Evolutionary conservation across 2,797 vertebrate genomes (phyloP).

Genomic region (Platalea minor): DNA sequence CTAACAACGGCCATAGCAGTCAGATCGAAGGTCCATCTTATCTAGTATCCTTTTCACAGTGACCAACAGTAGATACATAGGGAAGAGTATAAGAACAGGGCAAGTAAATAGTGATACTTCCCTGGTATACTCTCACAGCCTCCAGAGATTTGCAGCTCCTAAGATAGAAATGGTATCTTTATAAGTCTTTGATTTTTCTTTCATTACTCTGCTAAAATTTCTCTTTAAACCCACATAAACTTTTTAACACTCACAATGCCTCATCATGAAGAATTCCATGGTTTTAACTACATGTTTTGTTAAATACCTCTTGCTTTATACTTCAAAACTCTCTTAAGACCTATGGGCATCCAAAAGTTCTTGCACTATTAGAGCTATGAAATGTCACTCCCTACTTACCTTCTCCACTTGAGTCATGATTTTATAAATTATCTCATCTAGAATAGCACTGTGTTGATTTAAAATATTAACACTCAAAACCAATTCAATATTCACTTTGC

Average conservation of each 20-base stretch:
- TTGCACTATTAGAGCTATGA: not conserved
- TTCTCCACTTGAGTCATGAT: not conserved
- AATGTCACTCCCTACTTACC: not conserved
- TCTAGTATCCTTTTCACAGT: not conserved
- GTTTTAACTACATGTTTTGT: not conserved
- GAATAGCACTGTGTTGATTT: not conserved
- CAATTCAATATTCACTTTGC: not conserved
- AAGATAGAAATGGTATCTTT: conserved; percentile 64
- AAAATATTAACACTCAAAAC: not conserved
- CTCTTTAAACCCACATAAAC: not conserved
- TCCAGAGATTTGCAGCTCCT: conserved; percentile 66
- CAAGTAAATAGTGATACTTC: conserved; percentile 57
- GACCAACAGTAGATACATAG: not conserved
- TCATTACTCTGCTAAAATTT: conserved; percentile 6
- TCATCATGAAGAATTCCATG: not conserved
- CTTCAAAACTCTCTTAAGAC: not conserved
- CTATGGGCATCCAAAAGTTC: not conserved
- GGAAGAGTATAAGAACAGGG: conserved; percentile 32
- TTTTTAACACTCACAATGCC: not conserved
- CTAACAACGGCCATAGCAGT: not conserved
- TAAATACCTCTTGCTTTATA: not conserved
- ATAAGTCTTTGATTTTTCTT: conserved; percentile 23
- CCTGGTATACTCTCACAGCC: conserved; percentile 63
- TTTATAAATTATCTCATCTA: not conserved
- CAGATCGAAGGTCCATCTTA: not conserved